Evolutionary conservation across 2,113 vertebrate genomes (phyloP).

Genomic region (Leucoraja erinaceus): DNA sequence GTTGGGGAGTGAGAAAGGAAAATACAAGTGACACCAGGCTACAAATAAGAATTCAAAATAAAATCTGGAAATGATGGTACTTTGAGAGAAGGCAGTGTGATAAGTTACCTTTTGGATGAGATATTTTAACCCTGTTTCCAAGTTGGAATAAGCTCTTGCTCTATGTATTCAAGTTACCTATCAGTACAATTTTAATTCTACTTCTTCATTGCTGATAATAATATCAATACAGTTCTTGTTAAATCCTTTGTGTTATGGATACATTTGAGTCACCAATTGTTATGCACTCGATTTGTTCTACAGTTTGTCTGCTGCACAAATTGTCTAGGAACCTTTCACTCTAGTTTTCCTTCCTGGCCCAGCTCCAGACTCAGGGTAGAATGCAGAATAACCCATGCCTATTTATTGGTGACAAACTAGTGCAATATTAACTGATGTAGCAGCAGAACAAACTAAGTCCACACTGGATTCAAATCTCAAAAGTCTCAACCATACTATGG

Average conservation of each 20-base stretch:
- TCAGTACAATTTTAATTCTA: not conserved
- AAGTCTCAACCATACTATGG: not conserved
- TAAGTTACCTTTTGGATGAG: too few species aligned
- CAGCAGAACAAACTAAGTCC: not conserved
- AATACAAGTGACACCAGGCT: not conserved
- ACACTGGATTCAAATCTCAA: not conserved
- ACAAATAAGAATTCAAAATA: not conserved
- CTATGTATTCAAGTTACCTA: not conserved
- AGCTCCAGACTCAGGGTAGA: not conserved
- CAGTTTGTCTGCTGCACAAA: not conserved
- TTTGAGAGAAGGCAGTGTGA: not conserved
- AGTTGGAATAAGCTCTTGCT: not conserved
- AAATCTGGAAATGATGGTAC: not conserved
- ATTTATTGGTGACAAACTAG: not conserved
- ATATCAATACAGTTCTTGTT: not conserved
- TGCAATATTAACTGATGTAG: not conserved
- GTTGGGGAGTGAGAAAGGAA: not conserved
- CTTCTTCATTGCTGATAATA: not conserved
- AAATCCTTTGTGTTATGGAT: not conserved
- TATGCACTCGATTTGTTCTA: not conserved
- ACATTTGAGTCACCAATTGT: not conserved
- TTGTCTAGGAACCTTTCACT: not conserved
- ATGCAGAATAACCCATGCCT: not conserved
- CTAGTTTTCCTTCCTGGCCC: not conserved
- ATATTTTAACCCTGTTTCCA: not conserved